phyloP scores from a whole-genome alignment of 2,888 invertebrate genomes.

The Eudemis profundana region DNA sequence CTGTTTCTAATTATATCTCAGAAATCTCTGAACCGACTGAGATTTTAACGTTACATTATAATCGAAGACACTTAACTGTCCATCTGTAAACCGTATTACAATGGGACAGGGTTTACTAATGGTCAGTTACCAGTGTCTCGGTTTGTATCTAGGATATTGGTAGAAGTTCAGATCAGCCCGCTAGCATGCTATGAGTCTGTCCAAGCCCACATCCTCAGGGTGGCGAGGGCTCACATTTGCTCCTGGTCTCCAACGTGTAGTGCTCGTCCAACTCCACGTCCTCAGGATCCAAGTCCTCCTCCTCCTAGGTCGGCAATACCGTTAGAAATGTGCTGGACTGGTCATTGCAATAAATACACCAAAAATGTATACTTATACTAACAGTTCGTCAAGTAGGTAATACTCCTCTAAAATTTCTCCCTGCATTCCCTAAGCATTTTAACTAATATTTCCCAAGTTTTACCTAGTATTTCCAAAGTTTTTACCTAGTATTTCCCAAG shows the following conservation, averaged over 20 bases:
- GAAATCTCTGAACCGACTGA: too few species aligned
- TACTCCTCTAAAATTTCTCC: background rate
- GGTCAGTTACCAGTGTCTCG: too few species aligned
- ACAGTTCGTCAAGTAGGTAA: too few species aligned
- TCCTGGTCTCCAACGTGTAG: conserved; percentile 94
- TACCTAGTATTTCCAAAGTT: background rate
- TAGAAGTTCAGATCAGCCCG: conserved; percentile 6
- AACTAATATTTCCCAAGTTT: background rate
- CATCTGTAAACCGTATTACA: too few species aligned
- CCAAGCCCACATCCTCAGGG: conserved; percentile 39
- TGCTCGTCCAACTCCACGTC: conserved; percentile 95
- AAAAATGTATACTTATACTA: too few species aligned
- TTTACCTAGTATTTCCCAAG: background rate
- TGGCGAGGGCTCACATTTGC: conserved; percentile 90
- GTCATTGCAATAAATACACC: too few species aligned
- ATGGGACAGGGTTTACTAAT: too few species aligned
- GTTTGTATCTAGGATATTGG: too few species aligned
- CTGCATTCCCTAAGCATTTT: background rate
- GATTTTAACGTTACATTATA: too few species aligned
- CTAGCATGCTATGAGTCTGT: background rate
- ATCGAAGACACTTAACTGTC: too few species aligned
- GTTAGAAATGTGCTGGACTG: background rate
- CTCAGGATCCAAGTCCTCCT: conserved; percentile 95
- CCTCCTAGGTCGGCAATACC: conserved; percentile 85
- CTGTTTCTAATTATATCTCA: too few species aligned